Conservation (phyloP, 1,140 invertebrate genomes). For the Plodia interpunctella region DNA sequence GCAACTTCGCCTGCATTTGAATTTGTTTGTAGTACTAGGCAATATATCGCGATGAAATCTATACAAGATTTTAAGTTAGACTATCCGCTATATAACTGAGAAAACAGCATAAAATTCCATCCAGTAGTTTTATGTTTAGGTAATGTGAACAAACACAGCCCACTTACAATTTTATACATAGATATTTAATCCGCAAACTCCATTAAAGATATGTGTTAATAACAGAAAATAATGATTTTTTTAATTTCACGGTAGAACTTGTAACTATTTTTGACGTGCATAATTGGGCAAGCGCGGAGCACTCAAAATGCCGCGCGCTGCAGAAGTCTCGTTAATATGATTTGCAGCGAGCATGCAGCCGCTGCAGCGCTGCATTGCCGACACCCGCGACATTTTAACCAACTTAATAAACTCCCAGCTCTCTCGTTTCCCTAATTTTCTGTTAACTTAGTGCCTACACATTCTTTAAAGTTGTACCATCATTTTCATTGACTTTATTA, state of each 20-base stretch:
- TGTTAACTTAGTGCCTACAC: slow-evolving; percentile 4
- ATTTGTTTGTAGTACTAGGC: too few relatives aligned
- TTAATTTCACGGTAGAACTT: neutral
- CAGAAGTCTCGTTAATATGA: slow-evolving; percentile 62
- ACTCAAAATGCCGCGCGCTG: slow-evolving; percentile 26
- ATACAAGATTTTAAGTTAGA: too few relatives aligned
- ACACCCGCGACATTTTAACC: slow-evolving; percentile 46
- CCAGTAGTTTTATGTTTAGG: too few relatives aligned
- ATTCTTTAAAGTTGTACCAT: neutral
- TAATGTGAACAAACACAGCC: too few relatives aligned
- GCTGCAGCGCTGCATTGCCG: slow-evolving; percentile 17
- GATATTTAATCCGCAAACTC: too few relatives aligned
- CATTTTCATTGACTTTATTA: neutral
- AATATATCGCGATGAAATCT: too few relatives aligned
- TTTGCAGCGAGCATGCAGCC: slow-evolving; percentile 38
- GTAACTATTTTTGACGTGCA: slow-evolving; percentile 4
- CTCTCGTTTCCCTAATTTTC: slow-evolving; percentile 28
- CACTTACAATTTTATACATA: too few relatives aligned
- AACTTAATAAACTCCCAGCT: slow-evolving; percentile 54
- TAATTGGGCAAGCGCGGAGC: slow-evolving; percentile 4
- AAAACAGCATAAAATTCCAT: too few relatives aligned
- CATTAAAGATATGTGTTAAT: too few relatives aligned
- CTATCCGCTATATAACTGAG: too few relatives aligned
- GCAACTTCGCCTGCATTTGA: too few relatives aligned
- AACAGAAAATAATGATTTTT: too few relatives aligned